Percentiles rank a stretch among this genome's conserved stretches.
Conservation (phyloP, 2,797 vertebrate species). For the Microcaecilia unicolor region DNA sequence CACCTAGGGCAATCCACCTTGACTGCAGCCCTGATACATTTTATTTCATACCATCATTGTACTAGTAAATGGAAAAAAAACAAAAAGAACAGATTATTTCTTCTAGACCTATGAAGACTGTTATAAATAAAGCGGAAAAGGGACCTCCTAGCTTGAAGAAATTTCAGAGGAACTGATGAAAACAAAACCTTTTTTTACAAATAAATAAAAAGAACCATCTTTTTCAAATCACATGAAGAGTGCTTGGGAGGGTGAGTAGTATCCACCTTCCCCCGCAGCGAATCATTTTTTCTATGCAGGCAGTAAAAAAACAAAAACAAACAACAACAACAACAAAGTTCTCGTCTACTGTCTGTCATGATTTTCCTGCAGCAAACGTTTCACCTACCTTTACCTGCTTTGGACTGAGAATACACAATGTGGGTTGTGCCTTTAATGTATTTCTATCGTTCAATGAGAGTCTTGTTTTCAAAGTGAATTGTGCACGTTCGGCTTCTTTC, state of each 20-base stretch:
- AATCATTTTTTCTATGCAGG: too few relatives aligned
- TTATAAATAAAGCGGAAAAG: slow-evolving; percentile 18
- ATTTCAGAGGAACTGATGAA: slow-evolving; percentile 19
- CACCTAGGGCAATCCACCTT: slow-evolving; percentile 12
- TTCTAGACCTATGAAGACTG: slow-evolving; percentile 31
- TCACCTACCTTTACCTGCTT: slow-evolving; percentile 54
- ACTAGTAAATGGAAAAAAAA: slow-evolving; percentile 21
- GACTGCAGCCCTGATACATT: slow-evolving; percentile 15
- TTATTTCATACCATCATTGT: slow-evolving; percentile 24
- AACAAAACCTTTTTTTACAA: background rate
- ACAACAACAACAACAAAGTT: slow-evolving; percentile 18
- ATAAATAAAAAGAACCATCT: background rate
- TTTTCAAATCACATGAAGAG: too few relatives aligned
- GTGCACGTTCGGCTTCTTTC: slow-evolving; percentile 41
- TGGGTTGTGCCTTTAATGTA: slow-evolving; percentile 70
- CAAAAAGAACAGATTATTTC: slow-evolving; percentile 23
- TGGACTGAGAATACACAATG: slow-evolving; percentile 53
- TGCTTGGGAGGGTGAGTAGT: too few relatives aligned
- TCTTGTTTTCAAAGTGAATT: slow-evolving; percentile 55
- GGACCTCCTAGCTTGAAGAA: slow-evolving; percentile 15
- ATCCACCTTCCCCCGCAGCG: too few relatives aligned
- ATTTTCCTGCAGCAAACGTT: slow-evolving; percentile 41
- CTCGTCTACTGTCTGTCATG: slow-evolving; percentile 32
- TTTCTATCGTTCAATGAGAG: slow-evolving; percentile 56
- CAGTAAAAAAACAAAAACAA: too few relatives aligned